Evolutionary conservation across 64 coral and sea anemone species (phyloP).

Genomic region (Montipora sp.): DNA sequence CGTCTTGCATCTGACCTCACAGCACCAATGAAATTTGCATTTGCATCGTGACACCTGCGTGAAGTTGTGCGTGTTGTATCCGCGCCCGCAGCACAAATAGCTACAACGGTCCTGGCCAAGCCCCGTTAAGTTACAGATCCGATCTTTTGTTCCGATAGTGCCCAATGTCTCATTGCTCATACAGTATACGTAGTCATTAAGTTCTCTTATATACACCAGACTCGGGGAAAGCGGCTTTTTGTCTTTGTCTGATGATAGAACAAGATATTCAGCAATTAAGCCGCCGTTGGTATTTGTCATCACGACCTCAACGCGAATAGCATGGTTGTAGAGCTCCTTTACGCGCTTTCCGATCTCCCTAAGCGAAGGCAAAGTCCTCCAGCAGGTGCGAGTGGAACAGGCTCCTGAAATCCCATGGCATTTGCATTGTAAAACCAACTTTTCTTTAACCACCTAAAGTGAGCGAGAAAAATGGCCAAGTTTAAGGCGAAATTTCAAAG

Average conservation of each 20-base stretch:
- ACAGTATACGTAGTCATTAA: constrained; percentile 72
- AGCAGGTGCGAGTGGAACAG: constrained; percentile 76
- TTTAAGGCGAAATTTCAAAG: neutral
- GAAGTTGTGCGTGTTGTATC: constrained; percentile 76
- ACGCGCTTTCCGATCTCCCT: constrained; percentile 58
- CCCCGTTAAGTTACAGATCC: constrained; percentile 61
- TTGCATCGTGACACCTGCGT: constrained; percentile 68
- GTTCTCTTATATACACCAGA: constrained; percentile 73
- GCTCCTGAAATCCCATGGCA: constrained; percentile 80
- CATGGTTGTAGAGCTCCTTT: constrained; percentile 69
- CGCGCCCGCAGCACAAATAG: constrained; percentile 86
- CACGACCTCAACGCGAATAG: constrained; percentile 51
- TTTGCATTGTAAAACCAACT: constrained; percentile 76
- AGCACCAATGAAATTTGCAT: constrained; percentile 96
- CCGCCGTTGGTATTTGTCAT: constrained; percentile 19
- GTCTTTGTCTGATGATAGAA: constrained; percentile 27
- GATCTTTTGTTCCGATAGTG: constrained; percentile 71
- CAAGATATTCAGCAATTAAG: constrained; percentile 46
- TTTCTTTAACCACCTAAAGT: constrained; percentile 79
- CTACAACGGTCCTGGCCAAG: constrained; percentile 59
- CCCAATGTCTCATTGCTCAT: constrained; percentile 36
- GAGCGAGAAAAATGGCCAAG: constrained; percentile 39
- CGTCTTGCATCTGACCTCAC: constrained; percentile 69
- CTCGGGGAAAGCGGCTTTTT: constrained; percentile 36
- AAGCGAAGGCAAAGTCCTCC: constrained; percentile 65